Evolutionary conservation across 2,113 vertebrate species (phyloP).

Genomic region (Lonchura striata): DNA sequence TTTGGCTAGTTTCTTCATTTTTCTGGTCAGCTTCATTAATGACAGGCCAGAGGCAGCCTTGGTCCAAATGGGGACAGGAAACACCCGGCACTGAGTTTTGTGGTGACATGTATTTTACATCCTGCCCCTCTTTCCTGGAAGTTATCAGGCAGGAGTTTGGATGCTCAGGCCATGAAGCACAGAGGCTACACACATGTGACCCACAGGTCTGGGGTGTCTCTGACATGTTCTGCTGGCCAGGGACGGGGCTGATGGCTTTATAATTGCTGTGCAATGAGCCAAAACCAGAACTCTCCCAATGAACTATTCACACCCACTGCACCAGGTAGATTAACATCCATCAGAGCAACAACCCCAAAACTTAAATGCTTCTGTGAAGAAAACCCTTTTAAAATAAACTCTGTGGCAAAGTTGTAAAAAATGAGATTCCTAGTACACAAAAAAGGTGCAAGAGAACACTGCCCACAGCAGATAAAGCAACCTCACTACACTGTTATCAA

Average conservation of each 20-base stretch:
- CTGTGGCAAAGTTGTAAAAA: background rate
- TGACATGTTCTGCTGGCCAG: rapidly evolving
- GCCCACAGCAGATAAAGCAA: background rate
- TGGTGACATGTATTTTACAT: background rate
- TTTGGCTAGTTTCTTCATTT: background rate
- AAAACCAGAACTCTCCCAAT: background rate
- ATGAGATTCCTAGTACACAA: background rate
- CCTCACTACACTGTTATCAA: background rate
- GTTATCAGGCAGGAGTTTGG: background rate
- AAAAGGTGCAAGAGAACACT: background rate
- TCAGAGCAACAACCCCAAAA: background rate
- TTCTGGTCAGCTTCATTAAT: background rate
- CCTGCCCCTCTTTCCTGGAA: background rate
- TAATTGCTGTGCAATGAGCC: background rate
- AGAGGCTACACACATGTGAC: background rate
- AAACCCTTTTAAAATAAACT: background rate
- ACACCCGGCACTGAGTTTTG: background rate
- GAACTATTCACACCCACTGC: background rate
- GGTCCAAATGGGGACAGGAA: background rate
- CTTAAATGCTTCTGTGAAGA: background rate
- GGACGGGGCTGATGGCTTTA: background rate
- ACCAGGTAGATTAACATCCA: background rate
- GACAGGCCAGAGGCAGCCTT: background rate
- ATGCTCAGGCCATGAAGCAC: background rate
- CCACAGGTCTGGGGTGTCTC: background rate